phyloP scores from a whole-genome alignment of 2,113 vertebrate species.

The Prochilodus magdalenae region DNA sequence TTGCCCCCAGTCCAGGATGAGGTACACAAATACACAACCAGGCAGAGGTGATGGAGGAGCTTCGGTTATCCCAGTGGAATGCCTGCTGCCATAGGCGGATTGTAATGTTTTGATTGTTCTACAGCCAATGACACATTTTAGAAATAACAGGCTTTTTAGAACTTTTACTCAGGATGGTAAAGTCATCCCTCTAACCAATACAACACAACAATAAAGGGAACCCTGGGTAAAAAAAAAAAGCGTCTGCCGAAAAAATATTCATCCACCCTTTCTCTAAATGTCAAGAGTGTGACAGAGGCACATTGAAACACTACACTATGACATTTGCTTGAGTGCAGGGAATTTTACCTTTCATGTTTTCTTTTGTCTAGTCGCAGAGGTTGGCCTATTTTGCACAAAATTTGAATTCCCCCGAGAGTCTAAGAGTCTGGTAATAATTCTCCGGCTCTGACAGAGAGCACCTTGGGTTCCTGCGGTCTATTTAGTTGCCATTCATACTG shows the following conservation, averaged over 20 bases:
- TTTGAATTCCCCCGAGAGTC: conserved; percentile 36
- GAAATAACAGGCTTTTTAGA: neutral
- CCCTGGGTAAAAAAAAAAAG: neutral
- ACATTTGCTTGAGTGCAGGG: conserved; percentile 36
- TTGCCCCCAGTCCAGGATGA: neutral
- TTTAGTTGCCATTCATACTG: conserved; percentile 4
- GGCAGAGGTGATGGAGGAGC: neutral
- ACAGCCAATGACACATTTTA: neutral
- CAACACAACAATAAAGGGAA: neutral
- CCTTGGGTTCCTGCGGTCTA: conserved; percentile 2
- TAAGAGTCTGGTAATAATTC: conserved; percentile 21
- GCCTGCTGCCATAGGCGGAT: too few species aligned
- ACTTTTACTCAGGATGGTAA: neutral
- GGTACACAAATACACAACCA: neutral
- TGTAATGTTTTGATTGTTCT: neutral
- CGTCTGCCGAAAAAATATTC: conserved; percentile 11
- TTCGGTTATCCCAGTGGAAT: neutral
- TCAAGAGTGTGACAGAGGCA: conserved; percentile 17
- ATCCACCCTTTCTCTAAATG: conserved; percentile 29
- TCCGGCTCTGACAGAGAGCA: conserved; percentile 15
- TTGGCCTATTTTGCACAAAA: conserved; percentile 31
- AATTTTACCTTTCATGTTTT: conserved; percentile 27
- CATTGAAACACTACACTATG: conserved; percentile 26
- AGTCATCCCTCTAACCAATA: neutral
- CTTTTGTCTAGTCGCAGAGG: conserved; percentile 1